phyloP scores from a whole-genome alignment of 2,797 vertebrate genomes.

The Cossypha dichroa region DNA sequence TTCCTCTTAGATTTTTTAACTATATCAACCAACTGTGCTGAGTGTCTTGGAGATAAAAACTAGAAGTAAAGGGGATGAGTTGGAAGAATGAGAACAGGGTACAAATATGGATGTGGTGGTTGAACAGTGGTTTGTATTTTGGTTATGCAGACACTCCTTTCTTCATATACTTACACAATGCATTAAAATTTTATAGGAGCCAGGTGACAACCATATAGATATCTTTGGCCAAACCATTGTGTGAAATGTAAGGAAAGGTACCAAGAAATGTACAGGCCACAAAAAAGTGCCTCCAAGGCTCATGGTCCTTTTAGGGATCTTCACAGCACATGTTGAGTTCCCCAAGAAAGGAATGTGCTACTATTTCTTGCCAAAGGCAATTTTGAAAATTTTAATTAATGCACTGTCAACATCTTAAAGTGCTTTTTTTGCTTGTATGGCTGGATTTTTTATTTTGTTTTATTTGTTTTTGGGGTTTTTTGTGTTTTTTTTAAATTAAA shows the following conservation, averaged over 20 bases:
- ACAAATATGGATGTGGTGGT: not conserved
- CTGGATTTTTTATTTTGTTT: not conserved
- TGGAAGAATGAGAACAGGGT: not conserved
- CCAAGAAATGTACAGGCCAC: not conserved
- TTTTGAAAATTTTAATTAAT: not conserved
- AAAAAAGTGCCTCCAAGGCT: not conserved
- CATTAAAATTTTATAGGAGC: not conserved
- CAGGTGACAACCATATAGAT: not conserved
- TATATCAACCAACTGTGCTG: not conserved
- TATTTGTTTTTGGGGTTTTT: rapidly evolving
- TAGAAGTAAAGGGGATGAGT: not conserved
- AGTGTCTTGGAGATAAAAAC: not conserved
- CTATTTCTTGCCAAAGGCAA: not conserved
- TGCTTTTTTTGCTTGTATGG: rapidly evolving
- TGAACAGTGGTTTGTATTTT: not conserved
- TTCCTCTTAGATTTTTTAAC: not conserved
- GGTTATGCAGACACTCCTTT: not conserved
- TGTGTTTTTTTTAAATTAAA: not conserved
- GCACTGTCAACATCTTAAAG: not conserved
- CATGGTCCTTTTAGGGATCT: not conserved
- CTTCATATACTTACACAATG: not conserved
- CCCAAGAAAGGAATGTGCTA: not conserved
- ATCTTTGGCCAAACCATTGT: not conserved
- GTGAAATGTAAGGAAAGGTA: not conserved
- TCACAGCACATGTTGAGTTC: not conserved